phyloP scores from a whole-genome alignment of 2,113 vertebrate species.

The Trachemys scripta region DNA sequence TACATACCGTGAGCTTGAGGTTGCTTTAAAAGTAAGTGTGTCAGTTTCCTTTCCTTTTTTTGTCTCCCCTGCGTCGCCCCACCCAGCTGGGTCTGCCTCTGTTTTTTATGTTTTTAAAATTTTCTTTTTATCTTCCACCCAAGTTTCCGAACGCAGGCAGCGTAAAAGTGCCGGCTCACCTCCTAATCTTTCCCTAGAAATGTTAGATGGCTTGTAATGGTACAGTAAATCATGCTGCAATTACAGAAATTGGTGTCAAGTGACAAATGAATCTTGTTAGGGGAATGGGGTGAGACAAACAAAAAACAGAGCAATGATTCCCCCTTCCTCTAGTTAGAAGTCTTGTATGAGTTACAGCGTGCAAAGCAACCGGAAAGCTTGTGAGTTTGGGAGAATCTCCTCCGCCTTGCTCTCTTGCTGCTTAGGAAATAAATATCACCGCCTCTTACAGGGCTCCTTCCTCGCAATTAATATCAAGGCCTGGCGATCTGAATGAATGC shows the following conservation, averaged over 20 bases:
- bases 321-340: background rate
- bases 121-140: background rate
- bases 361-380: background rate
- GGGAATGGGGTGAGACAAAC: background rate
- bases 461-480: background rate
- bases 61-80: slow-evolving; percentile 10
- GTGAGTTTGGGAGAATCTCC: background rate
- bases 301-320: background rate
- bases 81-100: background rate
- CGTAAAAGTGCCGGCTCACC: background rate
- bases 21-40: slow-evolving; percentile 42
- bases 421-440: background rate
- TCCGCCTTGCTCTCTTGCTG: background rate
- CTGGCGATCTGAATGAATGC: background rate
- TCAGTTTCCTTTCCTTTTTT: background rate
- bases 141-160: background rate
- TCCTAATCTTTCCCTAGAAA: background rate
- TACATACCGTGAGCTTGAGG: slow-evolving; percentile 29
- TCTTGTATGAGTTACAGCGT: background rate
- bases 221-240: slow-evolving; percentile 38
- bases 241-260: slow-evolving; percentile 63
- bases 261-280: slow-evolving; percentile 44
- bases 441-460: background rate
- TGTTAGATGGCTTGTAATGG: background rate
- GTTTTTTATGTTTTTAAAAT: background rate